Conservation (phyloP, 2,797 vertebrate species). For the Coregonus suidteri region DNA sequence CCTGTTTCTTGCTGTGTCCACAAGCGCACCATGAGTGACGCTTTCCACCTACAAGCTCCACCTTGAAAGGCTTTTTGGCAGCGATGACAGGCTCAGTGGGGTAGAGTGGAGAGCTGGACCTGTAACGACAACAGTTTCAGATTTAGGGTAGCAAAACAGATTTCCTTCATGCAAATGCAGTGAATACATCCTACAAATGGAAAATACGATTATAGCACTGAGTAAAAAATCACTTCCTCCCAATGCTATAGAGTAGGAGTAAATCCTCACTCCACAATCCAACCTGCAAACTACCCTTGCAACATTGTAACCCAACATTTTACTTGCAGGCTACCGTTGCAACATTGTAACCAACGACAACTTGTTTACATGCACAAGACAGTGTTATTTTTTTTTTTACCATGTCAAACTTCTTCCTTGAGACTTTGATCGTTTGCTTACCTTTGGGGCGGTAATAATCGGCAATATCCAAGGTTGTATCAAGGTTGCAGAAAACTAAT, state of each 20-base stretch:
- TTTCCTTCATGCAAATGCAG: neutral
- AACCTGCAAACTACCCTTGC: too few relatives aligned
- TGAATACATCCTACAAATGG: neutral
- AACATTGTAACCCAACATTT: neutral
- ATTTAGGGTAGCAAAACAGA: neutral
- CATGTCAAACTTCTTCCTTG: neutral
- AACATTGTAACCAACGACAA: neutral
- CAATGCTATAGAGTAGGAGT: too few relatives aligned
- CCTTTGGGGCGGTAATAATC: conserved; percentile 28
- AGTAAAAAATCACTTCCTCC: too few relatives aligned
- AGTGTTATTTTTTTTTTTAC: neutral
- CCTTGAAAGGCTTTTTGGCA: conserved; percentile 78
- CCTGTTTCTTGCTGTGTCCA: conserved; percentile 85
- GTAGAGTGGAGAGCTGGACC: conserved; percentile 49
- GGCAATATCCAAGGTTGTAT: conserved; percentile 20
- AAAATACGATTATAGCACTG: neutral
- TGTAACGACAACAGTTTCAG: neutral
- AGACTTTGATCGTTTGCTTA: conserved; percentile 24
- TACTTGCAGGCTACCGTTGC: neutral
- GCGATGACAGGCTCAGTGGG: conserved; percentile 66
- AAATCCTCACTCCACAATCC: too few relatives aligned
- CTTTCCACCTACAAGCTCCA: conserved; percentile 79
- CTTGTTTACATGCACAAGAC: neutral
- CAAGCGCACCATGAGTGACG: conserved; percentile 84
- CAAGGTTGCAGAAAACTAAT: conserved; percentile 38